A percentile compares a stretch with the other conserved stretches of the same genome.
These are phyloP conservation scores for Endomychus coccineus DNA, from an alignment of 2,888 invertebrate genomes.

Conservation along the genomic window DNA sequence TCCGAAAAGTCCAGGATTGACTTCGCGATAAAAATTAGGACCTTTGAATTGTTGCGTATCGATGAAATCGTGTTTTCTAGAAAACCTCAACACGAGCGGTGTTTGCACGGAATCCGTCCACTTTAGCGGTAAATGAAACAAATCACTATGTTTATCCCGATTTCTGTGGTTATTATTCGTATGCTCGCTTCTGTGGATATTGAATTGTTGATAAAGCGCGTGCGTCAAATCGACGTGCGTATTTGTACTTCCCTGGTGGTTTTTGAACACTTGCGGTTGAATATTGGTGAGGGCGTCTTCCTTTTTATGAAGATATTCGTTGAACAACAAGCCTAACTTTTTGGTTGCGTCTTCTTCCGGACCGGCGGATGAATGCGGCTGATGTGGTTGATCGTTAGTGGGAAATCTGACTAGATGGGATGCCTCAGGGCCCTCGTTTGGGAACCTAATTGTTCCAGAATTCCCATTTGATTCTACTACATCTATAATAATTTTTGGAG, in stretches of 20 bases:
- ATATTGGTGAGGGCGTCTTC: too few species aligned
- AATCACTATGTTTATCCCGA: constrained; percentile 29
- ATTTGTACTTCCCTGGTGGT: too few species aligned
- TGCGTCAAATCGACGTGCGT: background rate
- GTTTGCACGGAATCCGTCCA: constrained; percentile 24
- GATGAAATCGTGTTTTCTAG: constrained; percentile 28
- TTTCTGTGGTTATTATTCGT: constrained; percentile 16
- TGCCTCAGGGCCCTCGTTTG: too few species aligned
- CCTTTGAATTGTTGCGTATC: constrained; percentile 25
- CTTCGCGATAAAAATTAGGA: constrained; percentile 28
- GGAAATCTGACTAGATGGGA: background rate
- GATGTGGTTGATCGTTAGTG: background rate
- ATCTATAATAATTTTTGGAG: too few species aligned
- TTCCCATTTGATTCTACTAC: too few species aligned
- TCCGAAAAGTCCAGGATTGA: constrained; percentile 9
- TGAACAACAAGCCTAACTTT: too few species aligned
- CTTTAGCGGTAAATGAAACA: constrained; percentile 29
- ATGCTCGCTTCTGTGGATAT: constrained; percentile 6
- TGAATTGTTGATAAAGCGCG: constrained; percentile 3
- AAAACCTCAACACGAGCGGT: constrained; percentile 36
- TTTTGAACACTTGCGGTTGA: too few species aligned
- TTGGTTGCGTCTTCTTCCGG: too few species aligned
- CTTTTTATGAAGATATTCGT: too few species aligned
- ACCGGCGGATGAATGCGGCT: too few species aligned
- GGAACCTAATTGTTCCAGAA: too few species aligned